These are phyloP conservation scores for Perizoma affinitatum DNA, from an alignment of 2,888 invertebrate genomes.

Conservation along the genomic window DNA sequence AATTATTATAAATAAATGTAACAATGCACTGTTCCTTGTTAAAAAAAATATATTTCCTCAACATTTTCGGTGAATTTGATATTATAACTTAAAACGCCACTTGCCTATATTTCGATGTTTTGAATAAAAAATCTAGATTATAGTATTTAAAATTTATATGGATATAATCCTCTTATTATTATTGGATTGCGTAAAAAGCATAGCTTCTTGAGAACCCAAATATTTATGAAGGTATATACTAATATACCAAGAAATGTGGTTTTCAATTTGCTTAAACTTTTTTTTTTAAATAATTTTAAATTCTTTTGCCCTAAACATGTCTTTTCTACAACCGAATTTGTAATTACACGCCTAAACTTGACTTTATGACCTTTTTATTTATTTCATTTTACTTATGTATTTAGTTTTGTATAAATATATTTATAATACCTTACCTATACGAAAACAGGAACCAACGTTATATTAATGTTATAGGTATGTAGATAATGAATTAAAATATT, in stretches of 20 bases:
- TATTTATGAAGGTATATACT: no score
- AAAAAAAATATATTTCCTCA: neutral
- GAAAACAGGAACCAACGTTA: conserved; percentile 42
- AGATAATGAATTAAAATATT: conserved; percentile 29
- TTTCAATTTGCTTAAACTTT: no score
- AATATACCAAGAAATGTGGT: no score
- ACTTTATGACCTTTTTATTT: neutral
- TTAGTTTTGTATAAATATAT: conserved; percentile 24
- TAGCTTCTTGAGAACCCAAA: conserved; percentile 9
- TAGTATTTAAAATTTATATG: neutral
- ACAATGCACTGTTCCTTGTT: conserved; percentile 33
- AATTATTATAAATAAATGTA: conserved; percentile 17
- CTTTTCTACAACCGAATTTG: no score
- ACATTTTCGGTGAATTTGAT: neutral
- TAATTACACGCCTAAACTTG: no score
- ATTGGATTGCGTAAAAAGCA: conserved; percentile 8
- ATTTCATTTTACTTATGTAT: neutral
- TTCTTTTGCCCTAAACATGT: no score
- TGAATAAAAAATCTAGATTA: no score
- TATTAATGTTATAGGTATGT: conserved; percentile 31
- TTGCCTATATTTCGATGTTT: no score
- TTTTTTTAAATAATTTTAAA: no score
- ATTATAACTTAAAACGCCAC: no score
- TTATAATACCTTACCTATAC: conserved; percentile 34
- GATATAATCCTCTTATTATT: conserved; percentile 6